Conservation (phyloP, 1,140 invertebrate genomes). For the Acyrthosiphon pisum region DNA sequence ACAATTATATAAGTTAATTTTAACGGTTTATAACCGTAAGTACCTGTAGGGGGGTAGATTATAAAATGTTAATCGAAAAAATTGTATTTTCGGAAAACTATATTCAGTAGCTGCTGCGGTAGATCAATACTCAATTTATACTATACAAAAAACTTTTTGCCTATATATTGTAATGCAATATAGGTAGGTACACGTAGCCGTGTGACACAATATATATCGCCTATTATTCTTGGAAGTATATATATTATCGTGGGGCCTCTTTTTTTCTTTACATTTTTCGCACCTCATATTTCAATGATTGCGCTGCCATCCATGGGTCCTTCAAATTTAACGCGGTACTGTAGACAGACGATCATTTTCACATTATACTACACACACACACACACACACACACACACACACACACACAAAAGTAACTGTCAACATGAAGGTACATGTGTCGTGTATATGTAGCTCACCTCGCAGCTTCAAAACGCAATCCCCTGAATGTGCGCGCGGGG, state of each 20-base stretch:
- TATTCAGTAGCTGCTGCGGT: not conserved
- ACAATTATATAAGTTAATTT: not conserved
- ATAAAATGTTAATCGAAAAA: not conserved
- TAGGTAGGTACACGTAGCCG: not conserved
- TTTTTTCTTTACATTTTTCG: not conserved
- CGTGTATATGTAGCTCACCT: not conserved
- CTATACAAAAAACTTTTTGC: not conserved
- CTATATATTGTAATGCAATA: not conserved
- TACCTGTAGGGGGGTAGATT: not conserved
- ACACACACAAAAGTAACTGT: not conserved
- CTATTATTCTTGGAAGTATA: not conserved
- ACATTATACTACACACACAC: not conserved
- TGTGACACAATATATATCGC: not conserved
- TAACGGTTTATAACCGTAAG: not conserved
- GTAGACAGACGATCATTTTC: conserved; percentile 13
- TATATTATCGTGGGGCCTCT: not conserved
- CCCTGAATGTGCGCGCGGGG: too few relatives aligned
- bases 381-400: not conserved
- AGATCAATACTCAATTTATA: not conserved
- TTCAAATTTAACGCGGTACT: not conserved
- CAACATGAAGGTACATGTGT: not conserved
- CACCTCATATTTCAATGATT: not conserved
- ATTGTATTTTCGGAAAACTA: not conserved
- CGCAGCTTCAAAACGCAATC: not conserved
- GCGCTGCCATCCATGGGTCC: not conserved